Evolutionary conservation across 2,113 vertebrate genomes (phyloP), one percentile per base, ranked within the genome.

Genomic region (Misgurnus anguillicaudatus): DNA sequence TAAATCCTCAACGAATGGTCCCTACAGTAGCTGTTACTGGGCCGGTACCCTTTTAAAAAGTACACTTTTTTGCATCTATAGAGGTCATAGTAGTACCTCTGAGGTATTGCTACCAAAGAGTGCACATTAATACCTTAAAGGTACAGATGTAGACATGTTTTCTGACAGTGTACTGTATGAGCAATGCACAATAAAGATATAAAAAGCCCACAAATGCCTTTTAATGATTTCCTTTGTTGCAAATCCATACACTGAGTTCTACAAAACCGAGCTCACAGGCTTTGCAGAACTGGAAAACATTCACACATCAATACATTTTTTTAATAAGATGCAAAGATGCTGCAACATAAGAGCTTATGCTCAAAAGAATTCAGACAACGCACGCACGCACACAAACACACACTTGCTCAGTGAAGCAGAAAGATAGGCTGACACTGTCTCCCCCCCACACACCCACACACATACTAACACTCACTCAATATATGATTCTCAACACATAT

Each of bases 271-370:
- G 19, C n/a, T 68, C 53, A 60, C 2, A 36, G 71, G 55, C 84
- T 45, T 45, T n/a, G 42, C 65, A 66, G 63, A 75, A 39, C 21
- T 63, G 73, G 57, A 79, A 80, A 84, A 75, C 73, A 83, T 61
- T 77, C 77, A 82, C 83, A 88, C 78, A 86, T 84, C 64, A 84
- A 48, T 19, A 31, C 63, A 64, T 74, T 16, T 53, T 82, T 87
- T 82, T 85, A 78, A 87, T 70, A 57, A 70, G 80, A 87, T 82
- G 79, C 79, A 82, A 83, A 69, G 41, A 61, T 65, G 80, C 77
- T 79, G 76, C 74, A 77, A 41, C 78, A 45, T 75, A 42, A 70
- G 45, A 19, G 55, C 24, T 53, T 62, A 16, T 51, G 42, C 31
- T 58, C 39, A 61, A 55, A 60, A 75, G 45, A 58, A 24, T 64